Evolutionary conservation across 2,797 vertebrate species (phyloP).

Genomic region (Pseudochromis fuscus): DNA sequence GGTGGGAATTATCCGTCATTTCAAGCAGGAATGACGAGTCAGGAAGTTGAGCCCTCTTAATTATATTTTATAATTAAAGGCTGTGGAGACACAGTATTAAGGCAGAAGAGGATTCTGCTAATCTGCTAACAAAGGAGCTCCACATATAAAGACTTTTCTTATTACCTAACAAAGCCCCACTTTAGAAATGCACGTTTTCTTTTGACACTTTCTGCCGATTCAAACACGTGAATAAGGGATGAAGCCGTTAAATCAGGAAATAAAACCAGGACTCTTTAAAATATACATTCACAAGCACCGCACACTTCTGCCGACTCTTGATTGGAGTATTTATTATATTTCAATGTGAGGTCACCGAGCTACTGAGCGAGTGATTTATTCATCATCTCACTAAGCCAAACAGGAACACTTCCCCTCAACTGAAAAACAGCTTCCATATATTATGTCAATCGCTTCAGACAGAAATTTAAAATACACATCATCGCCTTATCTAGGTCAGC

Average conservation of each 20-base stretch:
- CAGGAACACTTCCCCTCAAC: not conserved
- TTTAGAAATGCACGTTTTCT: constrained; percentile 39
- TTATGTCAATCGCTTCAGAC: constrained; percentile 26
- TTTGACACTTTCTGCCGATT: constrained; percentile 14
- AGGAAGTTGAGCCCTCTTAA: constrained; percentile 43
- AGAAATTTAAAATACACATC: constrained; percentile 38
- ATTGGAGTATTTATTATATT: constrained; percentile 9
- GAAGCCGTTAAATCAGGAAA: constrained; percentile 9
- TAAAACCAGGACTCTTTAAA: constrained; percentile 6
- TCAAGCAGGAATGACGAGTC: constrained; percentile 29
- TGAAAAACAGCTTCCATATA: not conserved
- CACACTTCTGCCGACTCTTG: not conserved
- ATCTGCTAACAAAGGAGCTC: constrained; percentile 52
- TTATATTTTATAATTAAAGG: constrained; percentile 52
- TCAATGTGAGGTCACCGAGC: not conserved
- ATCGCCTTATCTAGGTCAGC: constrained; percentile 57
- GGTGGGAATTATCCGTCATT: constrained; percentile 15
- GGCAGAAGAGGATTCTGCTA: constrained; percentile 38
- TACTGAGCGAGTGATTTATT: not conserved
- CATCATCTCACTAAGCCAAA: not conserved
- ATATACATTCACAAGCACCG: not conserved
- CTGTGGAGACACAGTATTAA: constrained; percentile 23
- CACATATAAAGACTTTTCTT: constrained; percentile 32
- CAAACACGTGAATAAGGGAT: not conserved
- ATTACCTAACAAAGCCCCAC: constrained; percentile 36